phyloP scores from a whole-genome alignment of 1,140 invertebrate genomes.

The Euglossa dilemma region DNA sequence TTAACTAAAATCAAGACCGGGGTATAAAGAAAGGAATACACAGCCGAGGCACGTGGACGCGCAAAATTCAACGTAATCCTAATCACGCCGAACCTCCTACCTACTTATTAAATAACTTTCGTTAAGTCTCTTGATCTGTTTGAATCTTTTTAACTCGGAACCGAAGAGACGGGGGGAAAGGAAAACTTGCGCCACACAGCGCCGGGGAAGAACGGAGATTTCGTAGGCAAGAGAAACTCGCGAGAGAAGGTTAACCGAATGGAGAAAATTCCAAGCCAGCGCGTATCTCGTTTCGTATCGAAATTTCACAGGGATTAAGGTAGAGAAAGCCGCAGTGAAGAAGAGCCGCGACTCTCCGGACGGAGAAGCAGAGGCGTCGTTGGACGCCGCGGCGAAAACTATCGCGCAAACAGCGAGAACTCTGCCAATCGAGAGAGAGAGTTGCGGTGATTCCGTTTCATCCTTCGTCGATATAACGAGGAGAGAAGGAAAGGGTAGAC shows the following conservation, averaged over 20 bases:
- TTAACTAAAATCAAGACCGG: slow-evolving; percentile 38
- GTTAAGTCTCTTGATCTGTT: too few species aligned
- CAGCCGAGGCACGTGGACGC: not conserved
- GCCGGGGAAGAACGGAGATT: not conserved
- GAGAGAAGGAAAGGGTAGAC: slow-evolving; percentile 38
- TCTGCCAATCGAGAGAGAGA: slow-evolving; percentile 53
- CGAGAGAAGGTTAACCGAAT: not conserved
- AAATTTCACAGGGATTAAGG: not conserved
- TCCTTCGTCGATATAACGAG: slow-evolving; percentile 51
- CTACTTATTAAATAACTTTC: slow-evolving; percentile 10
- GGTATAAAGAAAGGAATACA: not conserved
- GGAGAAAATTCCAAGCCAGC: not conserved
- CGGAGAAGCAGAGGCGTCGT: not conserved
- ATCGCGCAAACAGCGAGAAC: slow-evolving; percentile 10
- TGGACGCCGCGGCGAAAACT: not conserved
- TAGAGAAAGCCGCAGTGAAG: not conserved
- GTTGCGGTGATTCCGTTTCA: slow-evolving; percentile 58
- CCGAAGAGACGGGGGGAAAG: too few species aligned
- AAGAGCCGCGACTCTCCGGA: not conserved
- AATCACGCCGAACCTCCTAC: not conserved
- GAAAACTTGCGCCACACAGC: too few species aligned
- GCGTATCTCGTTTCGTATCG: not conserved
- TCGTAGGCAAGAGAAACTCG: too few species aligned
- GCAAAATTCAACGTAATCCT: slow-evolving; percentile 11
- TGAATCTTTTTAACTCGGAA: not conserved